Evolutionary conservation across 2,888 invertebrate species (phyloP), one percentile per base, ranked within the genome.

Genomic region (Neoscelio sp.): DNA sequence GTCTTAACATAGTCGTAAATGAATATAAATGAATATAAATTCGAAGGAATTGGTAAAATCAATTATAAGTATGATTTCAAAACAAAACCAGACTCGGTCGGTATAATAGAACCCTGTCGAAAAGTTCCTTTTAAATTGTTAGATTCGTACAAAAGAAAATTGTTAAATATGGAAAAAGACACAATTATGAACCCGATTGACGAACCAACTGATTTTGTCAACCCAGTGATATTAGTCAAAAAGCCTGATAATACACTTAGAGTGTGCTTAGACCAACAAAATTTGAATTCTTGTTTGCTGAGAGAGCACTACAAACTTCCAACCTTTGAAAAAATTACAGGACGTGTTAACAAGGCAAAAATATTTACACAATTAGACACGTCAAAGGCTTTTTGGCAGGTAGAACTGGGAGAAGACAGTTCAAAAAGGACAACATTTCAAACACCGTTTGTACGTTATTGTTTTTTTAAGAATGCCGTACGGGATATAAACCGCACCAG

Each of bases 351-450:
- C 1, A 44, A 42, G 6, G 67, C 33, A 26, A 54, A 54, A 23
- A 40, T 50, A 1, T 65, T 74, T 42, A 17, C 12, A 10, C 40
- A 12, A 30, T 28, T 56, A 12, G 64, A 64, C 12, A 56, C 64
- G 3, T 20, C 20, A 4, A n/a, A 67, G 17, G 65, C 82, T n/a
- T 86, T 87, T 76, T 84, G 68, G 65, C 80, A 83, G 52, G 65
- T 87, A 1, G 50, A 71, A 50, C 52, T 88, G 0, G 78, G 73
- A 4, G 82, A 84, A 17, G 62, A 78, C 48, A 85, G 83, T 23
- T 79, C 85, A 1, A 70, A 83, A 13, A 48, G 83, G 6, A 83
- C 84, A 2, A 85, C 84, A 1, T 87, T 88, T 30, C 80, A 80
- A 38, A 87, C 85, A 0, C 84, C 83, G 0, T 83, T 86, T 50